Evolutionary conservation across 2,888 invertebrate genomes (phyloP), one percentile per base, ranked within the genome.

Genomic region (Cheilosia urbana): DNA sequence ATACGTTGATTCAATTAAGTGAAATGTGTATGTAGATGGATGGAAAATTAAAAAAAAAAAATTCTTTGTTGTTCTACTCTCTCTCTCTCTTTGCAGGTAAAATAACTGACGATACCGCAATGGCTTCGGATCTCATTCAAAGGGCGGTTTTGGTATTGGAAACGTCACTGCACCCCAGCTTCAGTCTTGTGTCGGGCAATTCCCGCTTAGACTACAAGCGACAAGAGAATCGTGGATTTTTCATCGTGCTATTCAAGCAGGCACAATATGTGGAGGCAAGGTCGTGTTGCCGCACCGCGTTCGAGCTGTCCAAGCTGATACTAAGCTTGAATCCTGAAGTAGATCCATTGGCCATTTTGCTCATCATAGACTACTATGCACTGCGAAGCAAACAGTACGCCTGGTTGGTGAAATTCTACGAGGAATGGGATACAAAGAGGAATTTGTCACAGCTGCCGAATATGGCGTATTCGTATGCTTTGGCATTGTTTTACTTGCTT

Each of bases 241-340:
- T 95, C 90, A 94, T 97, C 75, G 95, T 96, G 0, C 91, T 98
- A 27, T 97, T 97, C 91, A 96, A 96, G 89, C 97, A 97, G 91
- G 93, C 97, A 83, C 93, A 94, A 75, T 96, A 96, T 90, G 94
- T 97, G 72, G 96, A 96, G 34, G 95, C 95, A 81, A 93, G 96
- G 87, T 96, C 97, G 5, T 97, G 97, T 91, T 95, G 96, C 89
- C 94, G 97, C 87, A 97, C 98, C 2, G 96, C 97, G n/a, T 93
- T 98, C 88, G 97, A 98, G 92, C 94, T 97, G 88, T 96, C 96
- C 90, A 98, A 98, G 92, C 92, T 97, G 55, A 92, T 98, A n/a
- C 93, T 97, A 72, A 95, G 95, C 15, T 92, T 97, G 63, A 96
- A 96, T 91, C 96, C 96, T 0, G 95, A 95, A 15, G 93, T 93